Conservation (phyloP, 2,113 vertebrate genomes). For the Aramus guarauna region DNA sequence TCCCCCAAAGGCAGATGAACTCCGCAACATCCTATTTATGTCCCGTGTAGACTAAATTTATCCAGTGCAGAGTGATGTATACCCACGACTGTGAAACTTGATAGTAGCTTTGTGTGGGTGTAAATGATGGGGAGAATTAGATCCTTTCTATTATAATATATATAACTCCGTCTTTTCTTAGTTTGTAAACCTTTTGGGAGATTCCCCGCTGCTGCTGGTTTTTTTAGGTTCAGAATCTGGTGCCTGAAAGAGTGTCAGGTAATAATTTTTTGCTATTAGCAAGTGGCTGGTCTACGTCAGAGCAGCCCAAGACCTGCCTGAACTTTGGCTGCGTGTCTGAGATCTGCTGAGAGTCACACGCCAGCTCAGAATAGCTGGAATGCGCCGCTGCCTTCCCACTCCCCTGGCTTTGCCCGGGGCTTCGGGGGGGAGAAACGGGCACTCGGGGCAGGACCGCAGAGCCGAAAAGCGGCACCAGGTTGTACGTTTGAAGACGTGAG, state of each 20-base stretch:
- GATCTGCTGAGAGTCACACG: slow-evolving; percentile 49
- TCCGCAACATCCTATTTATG: neutral
- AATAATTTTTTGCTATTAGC: neutral
- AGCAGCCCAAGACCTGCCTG: neutral
- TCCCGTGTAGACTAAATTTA: neutral
- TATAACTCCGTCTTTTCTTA: neutral
- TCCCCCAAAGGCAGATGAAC: slow-evolving; percentile 6
- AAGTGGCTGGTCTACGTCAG: neutral
- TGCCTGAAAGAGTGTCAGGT: neutral
- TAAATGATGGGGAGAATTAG: neutral
- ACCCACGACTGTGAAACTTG: neutral
- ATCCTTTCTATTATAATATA: neutral
- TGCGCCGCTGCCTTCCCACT: neutral
- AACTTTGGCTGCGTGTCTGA: neutral
- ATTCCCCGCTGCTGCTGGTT: neutral
- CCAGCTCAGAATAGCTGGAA: slow-evolving; percentile 53
- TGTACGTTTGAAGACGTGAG: neutral
- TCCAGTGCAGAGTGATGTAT: neutral
- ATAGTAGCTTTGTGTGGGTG: slow-evolving; percentile 30
- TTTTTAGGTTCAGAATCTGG: neutral
- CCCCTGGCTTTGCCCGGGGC: neutral
- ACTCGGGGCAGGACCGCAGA: neutral
- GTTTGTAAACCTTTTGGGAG: neutral
- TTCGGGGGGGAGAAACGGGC: neutral
- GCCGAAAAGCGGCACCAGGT: neutral